Conservation (phyloP, 2,888 invertebrate species). For the Drosophila gaucha region DNA sequence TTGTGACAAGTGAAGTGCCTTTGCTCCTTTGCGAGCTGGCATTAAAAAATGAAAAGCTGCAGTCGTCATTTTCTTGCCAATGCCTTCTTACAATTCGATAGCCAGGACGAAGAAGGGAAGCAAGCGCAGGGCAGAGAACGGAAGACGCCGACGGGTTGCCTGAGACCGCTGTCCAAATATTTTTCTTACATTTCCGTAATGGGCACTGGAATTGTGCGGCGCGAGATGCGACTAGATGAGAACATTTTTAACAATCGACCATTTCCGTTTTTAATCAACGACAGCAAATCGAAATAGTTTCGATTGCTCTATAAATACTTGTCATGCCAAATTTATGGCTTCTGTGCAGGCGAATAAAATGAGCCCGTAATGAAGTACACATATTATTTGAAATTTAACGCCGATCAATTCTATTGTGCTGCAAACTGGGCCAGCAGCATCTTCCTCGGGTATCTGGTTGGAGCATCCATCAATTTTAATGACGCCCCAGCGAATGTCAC, state of each 20-base stretch:
- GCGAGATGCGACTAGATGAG: constrained; percentile 11
- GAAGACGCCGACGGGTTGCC: not conserved
- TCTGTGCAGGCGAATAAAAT: constrained; percentile 6
- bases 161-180: constrained; percentile 52
- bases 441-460: constrained; percentile 12
- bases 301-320: constrained; percentile 72
- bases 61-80: constrained; percentile 74
- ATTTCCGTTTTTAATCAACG: constrained; percentile 61
- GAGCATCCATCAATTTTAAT: constrained; percentile 75
- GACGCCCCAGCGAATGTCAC: constrained; percentile 65
- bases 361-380: constrained; percentile 28
- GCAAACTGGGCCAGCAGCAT: constrained; percentile 32
- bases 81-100: constrained; percentile 66
- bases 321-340: constrained; percentile 58
- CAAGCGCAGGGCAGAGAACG: not conserved
- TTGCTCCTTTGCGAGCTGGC: not conserved
- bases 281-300: constrained; percentile 51
- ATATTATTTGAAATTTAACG: constrained; percentile 64
- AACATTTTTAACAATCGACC: constrained; percentile 48
- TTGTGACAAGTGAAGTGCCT: constrained; percentile 65
- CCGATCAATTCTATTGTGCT: constrained; percentile 60
- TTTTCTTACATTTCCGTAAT: constrained; percentile 58
- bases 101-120: constrained; percentile 11
- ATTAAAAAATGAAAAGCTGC: constrained; percentile 48
- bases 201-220: constrained; percentile 18